Evolutionary conservation across 2,113 vertebrate genomes (phyloP).

Genomic region (Corythornis cristatus): DNA sequence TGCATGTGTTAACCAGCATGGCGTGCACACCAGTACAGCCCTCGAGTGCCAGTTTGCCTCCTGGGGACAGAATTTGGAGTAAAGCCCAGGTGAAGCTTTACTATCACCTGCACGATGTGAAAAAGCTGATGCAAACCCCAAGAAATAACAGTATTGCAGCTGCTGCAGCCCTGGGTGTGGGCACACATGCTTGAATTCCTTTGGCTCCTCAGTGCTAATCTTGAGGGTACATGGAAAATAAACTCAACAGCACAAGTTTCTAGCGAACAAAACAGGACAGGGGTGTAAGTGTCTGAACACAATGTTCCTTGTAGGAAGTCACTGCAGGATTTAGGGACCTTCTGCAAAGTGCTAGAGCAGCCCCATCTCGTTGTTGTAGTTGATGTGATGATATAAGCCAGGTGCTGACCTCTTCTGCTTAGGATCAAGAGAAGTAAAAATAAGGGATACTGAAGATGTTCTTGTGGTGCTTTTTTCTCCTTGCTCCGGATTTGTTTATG

Average conservation of each 20-base stretch:
- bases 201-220: background rate
- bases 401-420: background rate
- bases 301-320: background rate
- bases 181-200: background rate
- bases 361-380: rapidly evolving
- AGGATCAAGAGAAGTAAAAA: background rate
- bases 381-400: background rate
- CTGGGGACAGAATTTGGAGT: background rate
- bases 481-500: background rate
- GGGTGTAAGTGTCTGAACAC: background rate
- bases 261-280: background rate
- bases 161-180: rapidly evolving
- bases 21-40: background rate
- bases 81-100: background rate
- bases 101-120: rapidly evolving
- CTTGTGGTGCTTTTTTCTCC: background rate
- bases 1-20: background rate
- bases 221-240: background rate
- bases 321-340: background rate
- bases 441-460: background rate
- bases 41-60: background rate
- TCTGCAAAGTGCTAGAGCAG: background rate
- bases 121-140: background rate
- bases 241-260: rapidly evolving
- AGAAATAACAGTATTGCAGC: background rate